Evolutionary conservation across 1,140 invertebrate genomes (phyloP).

Genomic region (Agrypnia vestita): DNA sequence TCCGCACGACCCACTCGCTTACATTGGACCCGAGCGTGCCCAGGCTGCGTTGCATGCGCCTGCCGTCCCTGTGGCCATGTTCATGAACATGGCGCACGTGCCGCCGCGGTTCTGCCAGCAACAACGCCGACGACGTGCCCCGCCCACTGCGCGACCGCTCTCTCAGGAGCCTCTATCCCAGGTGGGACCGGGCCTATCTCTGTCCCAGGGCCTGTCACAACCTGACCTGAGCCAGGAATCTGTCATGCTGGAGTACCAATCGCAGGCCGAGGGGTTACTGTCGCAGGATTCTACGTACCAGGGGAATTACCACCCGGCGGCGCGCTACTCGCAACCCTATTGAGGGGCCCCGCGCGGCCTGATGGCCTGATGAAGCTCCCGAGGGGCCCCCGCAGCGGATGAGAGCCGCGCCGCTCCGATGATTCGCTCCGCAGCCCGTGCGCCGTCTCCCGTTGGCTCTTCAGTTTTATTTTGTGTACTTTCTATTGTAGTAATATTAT

Average conservation of each 20-base stretch:
- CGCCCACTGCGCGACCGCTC: constrained; percentile 61
- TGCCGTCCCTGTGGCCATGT: constrained; percentile 95
- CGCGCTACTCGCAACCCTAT: constrained; percentile 76
- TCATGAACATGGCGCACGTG: constrained; percentile 93
- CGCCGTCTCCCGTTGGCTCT: constrained; percentile 34
- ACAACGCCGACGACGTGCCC: constrained; percentile 76
- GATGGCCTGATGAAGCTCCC: constrained; percentile 56
- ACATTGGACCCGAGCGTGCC: constrained; percentile 90
- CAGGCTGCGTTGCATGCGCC: constrained; percentile 84
- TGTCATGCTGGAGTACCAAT: constrained; percentile 91
- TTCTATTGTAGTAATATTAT: constrained; percentile 37
- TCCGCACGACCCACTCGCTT: constrained; percentile 91
- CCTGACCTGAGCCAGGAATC: constrained; percentile 91
- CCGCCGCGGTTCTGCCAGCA: constrained; percentile 92
- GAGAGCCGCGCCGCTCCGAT: constrained; percentile 19
- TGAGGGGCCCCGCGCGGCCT: constrained; percentile 66
- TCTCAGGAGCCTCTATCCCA: constrained; percentile 78
- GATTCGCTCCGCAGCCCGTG: constrained; percentile 15
- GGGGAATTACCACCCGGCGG: constrained; percentile 78
- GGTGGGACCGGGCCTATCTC: constrained; percentile 77
- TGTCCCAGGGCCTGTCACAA: constrained; percentile 86
- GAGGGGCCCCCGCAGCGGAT: constrained; percentile 16
- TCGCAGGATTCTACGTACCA: constrained; percentile 97
- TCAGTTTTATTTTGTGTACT: constrained; percentile 17
- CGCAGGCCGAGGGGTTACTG: constrained; percentile 93